These are phyloP conservation scores for Spilosoma lubricipeda DNA, from an alignment of 2,888 invertebrate genomes.

Conservation along the genomic window DNA sequence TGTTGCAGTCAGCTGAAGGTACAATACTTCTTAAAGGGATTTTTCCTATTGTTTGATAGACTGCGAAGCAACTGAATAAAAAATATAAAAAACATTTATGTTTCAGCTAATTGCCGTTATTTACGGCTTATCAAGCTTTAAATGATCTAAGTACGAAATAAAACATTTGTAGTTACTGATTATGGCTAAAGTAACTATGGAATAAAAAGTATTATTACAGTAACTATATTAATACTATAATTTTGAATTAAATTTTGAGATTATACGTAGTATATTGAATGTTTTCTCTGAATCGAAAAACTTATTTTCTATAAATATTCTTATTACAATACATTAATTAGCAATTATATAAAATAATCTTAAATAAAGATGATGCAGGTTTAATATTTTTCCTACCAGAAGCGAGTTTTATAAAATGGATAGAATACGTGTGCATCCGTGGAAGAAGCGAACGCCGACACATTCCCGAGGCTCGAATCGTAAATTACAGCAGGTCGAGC, in stretches of 20 bases:
- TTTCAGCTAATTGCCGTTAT: neutral
- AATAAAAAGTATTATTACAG: neutral
- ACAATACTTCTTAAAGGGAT: neutral
- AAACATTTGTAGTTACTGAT: neutral
- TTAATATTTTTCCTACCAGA: slow-evolving; percentile 60
- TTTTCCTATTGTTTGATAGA: neutral
- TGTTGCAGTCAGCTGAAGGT: neutral
- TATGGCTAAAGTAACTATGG: neutral
- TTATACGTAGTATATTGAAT: neutral
- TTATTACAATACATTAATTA: slow-evolving; percentile 40
- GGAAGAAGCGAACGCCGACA: slow-evolving; percentile 76
- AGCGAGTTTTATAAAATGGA: slow-evolving; percentile 72
- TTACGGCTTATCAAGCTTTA: neutral
- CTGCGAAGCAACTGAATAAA: neutral
- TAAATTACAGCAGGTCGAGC: slow-evolving; percentile 80
- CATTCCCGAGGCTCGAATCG: slow-evolving; percentile 80
- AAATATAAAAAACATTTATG: neutral
- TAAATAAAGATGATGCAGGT: slow-evolving; percentile 59
- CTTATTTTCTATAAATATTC: neutral
- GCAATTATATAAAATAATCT: slow-evolving; percentile 47
- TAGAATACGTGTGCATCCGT: slow-evolving; percentile 66
- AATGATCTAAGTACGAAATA: neutral
- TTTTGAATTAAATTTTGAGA: neutral
- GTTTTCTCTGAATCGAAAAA: neutral
- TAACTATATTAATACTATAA: neutral